Evolutionary conservation across 2,888 invertebrate species (phyloP).

Genomic region (Antheraea yamamai): DNA sequence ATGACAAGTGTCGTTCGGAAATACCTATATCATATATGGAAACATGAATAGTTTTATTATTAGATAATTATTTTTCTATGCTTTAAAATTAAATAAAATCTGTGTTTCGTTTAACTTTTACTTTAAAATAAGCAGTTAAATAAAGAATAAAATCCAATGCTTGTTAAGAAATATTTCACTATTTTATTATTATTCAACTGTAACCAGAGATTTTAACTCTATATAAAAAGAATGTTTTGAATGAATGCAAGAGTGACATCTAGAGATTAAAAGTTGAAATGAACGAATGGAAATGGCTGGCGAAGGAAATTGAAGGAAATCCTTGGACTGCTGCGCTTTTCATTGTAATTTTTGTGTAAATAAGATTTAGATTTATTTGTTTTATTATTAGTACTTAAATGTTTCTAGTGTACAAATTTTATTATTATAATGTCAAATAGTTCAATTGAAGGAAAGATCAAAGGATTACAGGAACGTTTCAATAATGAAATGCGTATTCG

Average conservation of each 20-base stretch:
- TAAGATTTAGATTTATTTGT: conserved; percentile 59
- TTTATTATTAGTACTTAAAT: conserved; percentile 64
- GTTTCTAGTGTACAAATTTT: conserved; percentile 58
- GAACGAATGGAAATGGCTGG: conserved; percentile 55
- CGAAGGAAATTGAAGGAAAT: conserved; percentile 61
- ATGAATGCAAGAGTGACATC: conserved; percentile 30
- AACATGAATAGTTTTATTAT: too few species aligned
- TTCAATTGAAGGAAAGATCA: conserved; percentile 89
- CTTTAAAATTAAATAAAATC: too few species aligned
- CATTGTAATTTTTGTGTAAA: conserved; percentile 71
- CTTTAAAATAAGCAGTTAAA: background rate
- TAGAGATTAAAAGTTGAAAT: conserved; percentile 38
- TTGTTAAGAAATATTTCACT: background rate
- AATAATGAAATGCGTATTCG: conserved; percentile 83
- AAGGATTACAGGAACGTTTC: conserved; percentile 90
- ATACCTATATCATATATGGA: background rate
- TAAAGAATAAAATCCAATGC: background rate
- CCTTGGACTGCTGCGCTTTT: conserved; percentile 73
- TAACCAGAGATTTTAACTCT: background rate
- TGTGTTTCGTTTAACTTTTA: background rate
- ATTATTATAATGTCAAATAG: conserved; percentile 85
- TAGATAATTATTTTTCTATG: too few species aligned
- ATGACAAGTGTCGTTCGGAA: background rate
- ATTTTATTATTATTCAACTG: background rate
- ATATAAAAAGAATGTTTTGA: conserved; percentile 28